Percentiles rank a stretch among this genome's conserved stretches.
These are phyloP conservation scores for Periophthalmus magnuspinnatus DNA, from an alignment of 2,797 vertebrate species.

Conservation along the genomic window DNA sequence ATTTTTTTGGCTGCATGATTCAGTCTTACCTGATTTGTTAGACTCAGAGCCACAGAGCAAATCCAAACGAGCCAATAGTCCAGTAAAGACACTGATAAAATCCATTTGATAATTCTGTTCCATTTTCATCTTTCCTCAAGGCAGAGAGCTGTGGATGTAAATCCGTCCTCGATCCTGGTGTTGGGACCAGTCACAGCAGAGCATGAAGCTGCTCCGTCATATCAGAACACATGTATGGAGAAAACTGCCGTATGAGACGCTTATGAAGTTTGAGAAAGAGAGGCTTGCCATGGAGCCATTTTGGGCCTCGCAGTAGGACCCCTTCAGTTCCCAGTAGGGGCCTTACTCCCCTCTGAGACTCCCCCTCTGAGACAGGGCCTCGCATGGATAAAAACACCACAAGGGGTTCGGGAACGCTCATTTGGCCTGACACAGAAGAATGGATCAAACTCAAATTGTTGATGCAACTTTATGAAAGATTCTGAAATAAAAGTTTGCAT, in stretches of 20 bases:
- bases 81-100: constrained; percentile 28
- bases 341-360: constrained; percentile 76
- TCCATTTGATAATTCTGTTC: constrained; percentile 50
- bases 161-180: constrained; percentile 2
- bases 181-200: constrained; percentile 2
- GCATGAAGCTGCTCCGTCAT: constrained; percentile 48
- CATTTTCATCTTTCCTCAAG: constrained; percentile 27
- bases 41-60: background rate
- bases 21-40: background rate
- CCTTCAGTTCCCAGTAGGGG: constrained; percentile 76
- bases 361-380: constrained; percentile 69
- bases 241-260: constrained; percentile 42
- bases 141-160: background rate
- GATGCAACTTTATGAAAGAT: background rate
- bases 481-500: constrained; percentile 19
- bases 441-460: constrained; percentile 24
- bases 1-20: background rate
- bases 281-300: constrained; percentile 72
- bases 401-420: constrained; percentile 74
- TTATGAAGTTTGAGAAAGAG: constrained; percentile 68
- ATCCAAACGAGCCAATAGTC: background rate
- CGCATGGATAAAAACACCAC: constrained; percentile 73
- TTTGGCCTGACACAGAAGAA: constrained; percentile 34
- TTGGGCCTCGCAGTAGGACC: constrained; percentile 72
- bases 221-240: constrained; percentile 61